Percentiles rank a stretch among this genome's conserved stretches.
phyloP scores from a whole-genome alignment of 2,888 invertebrate genomes.

The Nephrotoma flavescens region DNA sequence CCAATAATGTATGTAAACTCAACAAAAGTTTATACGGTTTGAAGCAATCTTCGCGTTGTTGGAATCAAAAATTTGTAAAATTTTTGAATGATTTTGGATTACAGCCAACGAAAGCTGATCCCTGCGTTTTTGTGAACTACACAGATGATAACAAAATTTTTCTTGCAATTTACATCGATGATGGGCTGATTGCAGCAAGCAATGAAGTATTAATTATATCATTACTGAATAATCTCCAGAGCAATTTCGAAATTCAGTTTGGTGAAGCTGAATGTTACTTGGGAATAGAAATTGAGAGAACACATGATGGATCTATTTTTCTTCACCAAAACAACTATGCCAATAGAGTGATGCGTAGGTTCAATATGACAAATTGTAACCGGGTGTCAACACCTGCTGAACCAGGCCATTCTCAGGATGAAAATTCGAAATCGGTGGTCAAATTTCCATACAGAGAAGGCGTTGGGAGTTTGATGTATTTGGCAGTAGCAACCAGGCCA shows the following conservation, averaged over 20 bases:
- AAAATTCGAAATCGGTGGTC: not conserved
- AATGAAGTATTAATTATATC: not conserved
- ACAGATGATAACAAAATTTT: not conserved
- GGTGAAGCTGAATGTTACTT: not conserved
- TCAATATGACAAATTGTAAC: too few relatives aligned
- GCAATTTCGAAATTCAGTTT: not conserved
- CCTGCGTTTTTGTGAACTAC: slow-evolving; percentile 11
- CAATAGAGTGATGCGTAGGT: not conserved
- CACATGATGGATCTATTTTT: not conserved
- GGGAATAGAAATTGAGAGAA: not conserved
- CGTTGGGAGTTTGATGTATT: slow-evolving; percentile 5
- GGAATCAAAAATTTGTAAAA: too few relatives aligned
- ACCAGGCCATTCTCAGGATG: not conserved
- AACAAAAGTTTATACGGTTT: slow-evolving; percentile 11
- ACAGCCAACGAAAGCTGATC: slow-evolving; percentile 15
- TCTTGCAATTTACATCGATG: slow-evolving; percentile 6
- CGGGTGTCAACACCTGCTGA: not conserved
- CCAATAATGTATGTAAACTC: slow-evolving; percentile 8
- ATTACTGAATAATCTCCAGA: not conserved
- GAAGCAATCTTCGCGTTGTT: slow-evolving; percentile 10
- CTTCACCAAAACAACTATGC: too few relatives aligned
- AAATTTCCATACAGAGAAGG: slow-evolving; percentile 5
- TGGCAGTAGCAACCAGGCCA: slow-evolving; percentile 6
- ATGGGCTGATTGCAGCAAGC: slow-evolving; percentile 5
- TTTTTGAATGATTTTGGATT: too few relatives aligned